Percentiles rank a stretch among this genome's conserved stretches.
phyloP scores from a whole-genome alignment of 92 coral and sea anemone species.

The Palythoa grandis region DNA sequence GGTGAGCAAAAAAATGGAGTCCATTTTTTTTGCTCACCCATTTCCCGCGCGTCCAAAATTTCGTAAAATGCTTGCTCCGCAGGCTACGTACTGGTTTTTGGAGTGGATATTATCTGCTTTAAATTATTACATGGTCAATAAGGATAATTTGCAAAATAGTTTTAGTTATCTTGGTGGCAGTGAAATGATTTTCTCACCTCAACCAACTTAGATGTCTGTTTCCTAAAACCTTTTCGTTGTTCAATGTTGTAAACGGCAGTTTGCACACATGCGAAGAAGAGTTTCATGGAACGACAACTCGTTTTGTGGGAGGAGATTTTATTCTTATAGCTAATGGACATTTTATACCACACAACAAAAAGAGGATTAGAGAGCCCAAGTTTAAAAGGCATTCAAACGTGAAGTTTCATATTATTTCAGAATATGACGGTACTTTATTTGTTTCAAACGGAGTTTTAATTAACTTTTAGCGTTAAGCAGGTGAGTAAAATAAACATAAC shows the following conservation, averaged over 20 bases:
- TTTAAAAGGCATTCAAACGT: constrained; percentile 31
- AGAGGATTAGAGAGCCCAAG: not conserved
- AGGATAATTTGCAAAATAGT: too few relatives aligned
- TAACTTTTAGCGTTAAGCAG: constrained; percentile 13
- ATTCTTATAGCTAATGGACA: constrained; percentile 12
- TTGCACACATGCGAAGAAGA: not conserved
- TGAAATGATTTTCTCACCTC: too few relatives aligned
- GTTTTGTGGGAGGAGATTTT: constrained; percentile 30
- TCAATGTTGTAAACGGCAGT: not conserved
- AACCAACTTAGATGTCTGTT: too few relatives aligned
- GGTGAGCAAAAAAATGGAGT: too few relatives aligned
- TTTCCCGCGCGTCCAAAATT: too few relatives aligned
- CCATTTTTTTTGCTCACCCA: too few relatives aligned
- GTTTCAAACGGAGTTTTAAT: constrained; percentile 32
- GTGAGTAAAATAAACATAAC: constrained; percentile 2
- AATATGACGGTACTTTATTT: constrained; percentile 7
- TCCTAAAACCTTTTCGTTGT: too few relatives aligned
- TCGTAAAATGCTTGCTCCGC: too few relatives aligned
- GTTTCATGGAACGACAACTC: not conserved
- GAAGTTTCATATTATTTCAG: constrained; percentile 28
- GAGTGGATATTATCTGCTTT: too few relatives aligned
- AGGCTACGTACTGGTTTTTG: too few relatives aligned
- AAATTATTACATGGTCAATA: too few relatives aligned
- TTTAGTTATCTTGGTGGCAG: too few relatives aligned
- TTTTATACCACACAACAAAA: constrained; percentile 20